Conservation (phyloP, 2,888 invertebrate species). For the Megamerina dolium region DNA sequence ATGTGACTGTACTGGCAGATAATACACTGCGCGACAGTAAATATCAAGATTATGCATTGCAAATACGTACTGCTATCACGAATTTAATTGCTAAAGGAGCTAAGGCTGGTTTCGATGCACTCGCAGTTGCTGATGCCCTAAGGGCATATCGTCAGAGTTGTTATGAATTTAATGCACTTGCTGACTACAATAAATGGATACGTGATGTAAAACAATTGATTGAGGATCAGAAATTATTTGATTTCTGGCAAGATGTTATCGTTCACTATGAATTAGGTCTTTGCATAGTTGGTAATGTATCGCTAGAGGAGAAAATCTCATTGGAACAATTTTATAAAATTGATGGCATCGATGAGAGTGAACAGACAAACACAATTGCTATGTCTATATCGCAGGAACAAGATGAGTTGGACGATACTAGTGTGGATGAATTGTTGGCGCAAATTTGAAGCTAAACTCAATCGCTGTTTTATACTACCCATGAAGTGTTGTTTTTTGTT, state of each 20-base stretch:
- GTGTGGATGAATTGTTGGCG: constrained; percentile 23
- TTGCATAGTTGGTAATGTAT: constrained; percentile 30
- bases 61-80: constrained; percentile 38
- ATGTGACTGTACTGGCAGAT: constrained; percentile 30
- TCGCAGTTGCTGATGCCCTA: constrained; percentile 30
- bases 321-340: constrained; percentile 31
- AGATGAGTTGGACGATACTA: constrained; percentile 19
- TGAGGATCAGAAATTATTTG: constrained; percentile 22
- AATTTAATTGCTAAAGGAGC: constrained; percentile 9
- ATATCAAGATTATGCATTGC: constrained; percentile 34
- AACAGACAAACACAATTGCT: constrained; percentile 6
- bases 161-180: constrained; percentile 33
- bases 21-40: constrained; percentile 32
- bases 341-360: constrained; percentile 5
- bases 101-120: constrained; percentile 17
- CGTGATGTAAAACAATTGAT: constrained; percentile 30
- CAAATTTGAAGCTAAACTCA: constrained; percentile 8
- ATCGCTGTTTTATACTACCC: not conserved
- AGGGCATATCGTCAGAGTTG: constrained; percentile 33
- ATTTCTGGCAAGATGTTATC: constrained; percentile 39
- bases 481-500: not conserved
- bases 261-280: constrained; percentile 37
- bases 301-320: constrained; percentile 32
- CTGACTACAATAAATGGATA: constrained; percentile 42
- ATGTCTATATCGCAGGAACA: constrained; percentile 3